These are phyloP conservation scores for Acronicta leporina DNA, from an alignment of 2,888 invertebrate genomes.

Conservation along the genomic window DNA sequence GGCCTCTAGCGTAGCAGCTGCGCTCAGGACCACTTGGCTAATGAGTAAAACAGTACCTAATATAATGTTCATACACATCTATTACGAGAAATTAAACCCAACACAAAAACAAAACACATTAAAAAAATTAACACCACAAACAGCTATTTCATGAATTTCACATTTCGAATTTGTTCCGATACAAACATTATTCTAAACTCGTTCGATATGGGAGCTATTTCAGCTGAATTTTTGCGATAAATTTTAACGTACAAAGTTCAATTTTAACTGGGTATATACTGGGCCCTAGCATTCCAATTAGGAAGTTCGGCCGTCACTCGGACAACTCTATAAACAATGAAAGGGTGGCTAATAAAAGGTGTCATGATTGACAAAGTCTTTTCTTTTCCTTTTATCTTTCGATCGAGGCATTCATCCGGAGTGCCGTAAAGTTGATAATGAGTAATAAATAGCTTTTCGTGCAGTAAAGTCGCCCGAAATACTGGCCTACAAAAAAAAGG, in stretches of 20 bases:
- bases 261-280: constrained; percentile 11
- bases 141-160: constrained; percentile 17
- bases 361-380: constrained; percentile 51
- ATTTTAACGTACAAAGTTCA: constrained; percentile 11
- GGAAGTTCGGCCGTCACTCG: constrained; percentile 30
- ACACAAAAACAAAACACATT: constrained; percentile 12
- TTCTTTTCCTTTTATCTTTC: constrained; percentile 45
- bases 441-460: constrained; percentile 27
- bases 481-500: neutral
- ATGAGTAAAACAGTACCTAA: too few species aligned
- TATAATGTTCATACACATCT: too few species aligned
- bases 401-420: constrained; percentile 37
- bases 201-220: constrained; percentile 29
- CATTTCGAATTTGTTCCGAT: constrained; percentile 16
- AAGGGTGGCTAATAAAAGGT: constrained; percentile 44
- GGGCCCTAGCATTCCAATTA: constrained; percentile 36
- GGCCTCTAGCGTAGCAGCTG: too few species aligned
- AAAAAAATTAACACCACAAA: constrained; percentile 15
- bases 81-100: neutral
- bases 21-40: too few species aligned
- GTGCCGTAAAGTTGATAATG: constrained; percentile 31
- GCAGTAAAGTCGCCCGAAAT: constrained; percentile 7
- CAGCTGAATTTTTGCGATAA: constrained; percentile 24
- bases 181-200: constrained; percentile 18
- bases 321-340: constrained; percentile 42